Percentiles rank a stretch among this genome's conserved stretches.
Conservation (phyloP, 2,113 vertebrate species). For the rabbit (Oryctolagus cuniculus) region DNA sequence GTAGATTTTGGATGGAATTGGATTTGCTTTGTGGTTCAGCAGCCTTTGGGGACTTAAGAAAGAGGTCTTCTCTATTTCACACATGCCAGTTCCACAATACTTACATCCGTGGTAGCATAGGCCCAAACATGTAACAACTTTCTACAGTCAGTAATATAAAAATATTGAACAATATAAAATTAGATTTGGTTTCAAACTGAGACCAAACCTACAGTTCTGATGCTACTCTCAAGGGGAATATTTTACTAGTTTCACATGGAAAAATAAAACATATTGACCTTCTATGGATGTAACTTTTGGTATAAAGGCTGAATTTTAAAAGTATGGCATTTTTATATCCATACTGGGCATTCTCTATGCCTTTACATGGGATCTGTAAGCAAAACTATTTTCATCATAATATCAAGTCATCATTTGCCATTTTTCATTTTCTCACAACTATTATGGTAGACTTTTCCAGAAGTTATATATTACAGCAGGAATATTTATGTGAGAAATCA, state of each 20-base stretch:
- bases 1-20: constrained; percentile 20
- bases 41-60: neutral
- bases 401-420: constrained; percentile 5
- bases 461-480: neutral
- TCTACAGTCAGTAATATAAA: constrained; percentile 37
- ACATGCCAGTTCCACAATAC: neutral
- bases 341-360: neutral
- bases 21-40: constrained; percentile 9
- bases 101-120: neutral
- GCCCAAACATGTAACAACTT: neutral
- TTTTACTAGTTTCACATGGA: constrained; percentile 46
- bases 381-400: neutral
- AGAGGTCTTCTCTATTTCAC: neutral
- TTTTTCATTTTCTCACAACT: neutral
- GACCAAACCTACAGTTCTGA: constrained; percentile 22
- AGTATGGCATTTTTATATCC: neutral
- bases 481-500: neutral
- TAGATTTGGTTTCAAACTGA: constrained; percentile 25
- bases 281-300: constrained; percentile 16
- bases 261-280: constrained; percentile 57
- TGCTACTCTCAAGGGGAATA: neutral
- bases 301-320: neutral
- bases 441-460: neutral
- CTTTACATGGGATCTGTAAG: neutral
- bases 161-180: neutral